phyloP scores from a whole-genome alignment of 2,888 invertebrate genomes.

The Zygaena filipendulae region DNA sequence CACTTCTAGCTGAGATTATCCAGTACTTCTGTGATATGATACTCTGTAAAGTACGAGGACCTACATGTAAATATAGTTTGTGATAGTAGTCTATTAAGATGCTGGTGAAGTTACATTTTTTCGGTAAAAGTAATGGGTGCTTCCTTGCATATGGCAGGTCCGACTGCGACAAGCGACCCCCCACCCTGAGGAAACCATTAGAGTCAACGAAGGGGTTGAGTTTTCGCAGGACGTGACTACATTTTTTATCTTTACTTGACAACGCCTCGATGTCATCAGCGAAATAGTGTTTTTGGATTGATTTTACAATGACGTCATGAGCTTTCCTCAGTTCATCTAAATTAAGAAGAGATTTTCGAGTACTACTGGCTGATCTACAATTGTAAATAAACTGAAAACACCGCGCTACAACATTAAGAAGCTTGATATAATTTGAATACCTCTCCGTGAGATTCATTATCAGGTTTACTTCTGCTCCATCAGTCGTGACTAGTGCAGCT shows the following conservation, averaged over 20 bases:
- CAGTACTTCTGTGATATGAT: slow-evolving; percentile 10
- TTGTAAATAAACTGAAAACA: slow-evolving; percentile 4
- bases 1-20: slow-evolving; percentile 8
- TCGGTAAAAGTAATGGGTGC: slow-evolving; percentile 6
- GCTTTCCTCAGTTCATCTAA: background rate
- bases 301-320: slow-evolving; percentile 3
- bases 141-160: background rate
- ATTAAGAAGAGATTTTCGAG: background rate
- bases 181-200: slow-evolving; percentile 19
- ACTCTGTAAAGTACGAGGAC: slow-evolving; percentile 10
- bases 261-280: slow-evolving; percentile 3
- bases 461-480: background rate
- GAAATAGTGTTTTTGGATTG: slow-evolving; percentile 6
- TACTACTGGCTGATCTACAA: background rate
- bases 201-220: slow-evolving; percentile 4
- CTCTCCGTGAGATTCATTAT: background rate
- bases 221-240: slow-evolving; percentile 1
- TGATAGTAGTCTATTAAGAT: slow-evolving; percentile 11
- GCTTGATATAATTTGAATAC: slow-evolving; percentile 4
- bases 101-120: slow-evolving; percentile 5
- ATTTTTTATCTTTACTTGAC: slow-evolving; percentile 1
- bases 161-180: slow-evolving; percentile 12
- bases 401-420: slow-evolving; percentile 2
- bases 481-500: too few species aligned
- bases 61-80: slow-evolving; percentile 9